Evolutionary conservation across 2,797 vertebrate species (phyloP).

Genomic region (Danio tinwini): DNA sequence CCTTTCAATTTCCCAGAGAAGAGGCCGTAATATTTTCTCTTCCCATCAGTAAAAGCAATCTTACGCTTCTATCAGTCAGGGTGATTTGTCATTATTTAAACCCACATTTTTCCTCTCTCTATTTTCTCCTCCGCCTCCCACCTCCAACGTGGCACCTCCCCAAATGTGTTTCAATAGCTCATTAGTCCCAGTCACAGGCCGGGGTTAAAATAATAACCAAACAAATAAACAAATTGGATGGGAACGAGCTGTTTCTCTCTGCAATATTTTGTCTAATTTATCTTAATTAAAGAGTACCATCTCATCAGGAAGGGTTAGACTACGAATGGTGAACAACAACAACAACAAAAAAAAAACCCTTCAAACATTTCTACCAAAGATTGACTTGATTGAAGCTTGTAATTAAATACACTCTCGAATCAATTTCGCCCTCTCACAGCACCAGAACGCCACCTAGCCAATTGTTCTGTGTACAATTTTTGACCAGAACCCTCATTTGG

Average conservation of each 20-base stretch:
- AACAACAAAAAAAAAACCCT: conserved; percentile 44
- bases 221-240: conserved; percentile 62
- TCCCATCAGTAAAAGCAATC: conserved; percentile 65
- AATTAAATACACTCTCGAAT: conserved; percentile 56
- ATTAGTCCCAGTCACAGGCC: conserved; percentile 62
- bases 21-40: conserved; percentile 63
- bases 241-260: conserved; percentile 50
- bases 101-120: conserved; percentile 42
- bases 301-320: conserved; percentile 54
- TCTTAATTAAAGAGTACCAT: conserved; percentile 63
- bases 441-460: neutral
- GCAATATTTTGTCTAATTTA: conserved; percentile 59
- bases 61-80: conserved; percentile 62
- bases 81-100: conserved; percentile 65
- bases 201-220: conserved; percentile 61
- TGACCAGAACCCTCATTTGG: conserved; percentile 46
- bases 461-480: neutral
- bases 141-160: conserved; percentile 52
- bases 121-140: conserved; percentile 46
- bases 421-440: conserved; percentile 44
- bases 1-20: conserved; percentile 63
- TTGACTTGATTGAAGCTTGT: conserved; percentile 60
- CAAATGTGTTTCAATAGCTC: conserved; percentile 61
- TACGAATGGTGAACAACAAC: neutral
- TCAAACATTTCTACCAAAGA: conserved; percentile 50